Evolutionary conservation across 2,888 invertebrate genomes (phyloP), one percentile per base, ranked within the genome.

Genomic region (Aspidapion aeneum): DNA sequence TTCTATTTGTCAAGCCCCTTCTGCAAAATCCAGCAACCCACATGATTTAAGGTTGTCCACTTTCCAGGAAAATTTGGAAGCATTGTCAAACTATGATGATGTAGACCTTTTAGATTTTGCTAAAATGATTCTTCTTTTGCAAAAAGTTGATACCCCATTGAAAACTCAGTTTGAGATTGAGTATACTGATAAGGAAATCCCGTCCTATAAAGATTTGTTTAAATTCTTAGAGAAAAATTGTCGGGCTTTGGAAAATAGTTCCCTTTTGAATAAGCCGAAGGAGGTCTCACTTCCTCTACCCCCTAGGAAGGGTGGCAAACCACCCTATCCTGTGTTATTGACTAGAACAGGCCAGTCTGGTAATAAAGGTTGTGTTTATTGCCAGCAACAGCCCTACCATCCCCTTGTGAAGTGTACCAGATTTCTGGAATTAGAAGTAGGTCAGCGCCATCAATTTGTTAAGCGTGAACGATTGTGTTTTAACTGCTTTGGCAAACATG

Each of bases 391-490:
- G n/a, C n/a, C 17, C 17, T 52, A 9, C 17, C 52, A 52, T n/a
- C 52, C 52, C 17, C n/a, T n/a, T n/a, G n/a, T n/a, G n/a, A 52
- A 52, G 52, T 52, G 52, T 19, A 3, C 17, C 17, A 52, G n/a
- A 19, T 52, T 52, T n/a, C n/a, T 52, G n/a, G 52, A 52, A 19
- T 7, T 52, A 19, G 52, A 52, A 52, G 19, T 52, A 9, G 18
- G n/a, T 18, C 52, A 19, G 18, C 19, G n/a, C 19, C 3, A 5
- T 3, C n/a, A 9, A 17, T n/a, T n/a, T n/a, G 17, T 52, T 56
- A 56, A 56, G n/a, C n/a, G 18, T 18, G 21, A 56, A 56, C 19
- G n/a, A 7, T 21, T 56, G 18, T 56, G 56, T 18, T 56, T 56
- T 18, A 56, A 56, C n/a, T 56, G 9, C 18, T 56, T 56, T 21